Evolutionary conservation across 2,797 vertebrate species (phyloP).

Genomic region (Falco concolor): DNA sequence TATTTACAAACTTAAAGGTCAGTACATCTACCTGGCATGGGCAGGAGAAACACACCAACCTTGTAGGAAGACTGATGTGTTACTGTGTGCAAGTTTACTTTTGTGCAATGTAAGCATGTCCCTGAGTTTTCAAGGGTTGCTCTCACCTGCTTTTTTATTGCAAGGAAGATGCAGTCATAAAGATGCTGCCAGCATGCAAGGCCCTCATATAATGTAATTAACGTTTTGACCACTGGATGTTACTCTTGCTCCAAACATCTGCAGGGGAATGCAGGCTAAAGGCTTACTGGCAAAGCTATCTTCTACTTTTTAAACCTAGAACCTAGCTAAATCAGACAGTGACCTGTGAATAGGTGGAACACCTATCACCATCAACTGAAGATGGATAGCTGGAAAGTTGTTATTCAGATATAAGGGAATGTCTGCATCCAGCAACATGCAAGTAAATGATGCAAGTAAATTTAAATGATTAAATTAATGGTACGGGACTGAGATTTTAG

Average conservation of each 20-base stretch:
- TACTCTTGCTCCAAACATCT: slow-evolving; percentile 52
- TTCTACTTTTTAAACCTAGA: background rate
- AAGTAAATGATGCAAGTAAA: background rate
- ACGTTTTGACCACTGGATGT: slow-evolving; percentile 43
- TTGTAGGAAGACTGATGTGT: background rate
- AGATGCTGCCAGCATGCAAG: background rate
- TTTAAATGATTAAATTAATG: background rate
- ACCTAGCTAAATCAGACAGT: background rate
- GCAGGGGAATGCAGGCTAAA: background rate
- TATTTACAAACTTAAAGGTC: background rate
- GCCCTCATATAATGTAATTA: slow-evolving; percentile 15
- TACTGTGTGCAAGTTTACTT: background rate
- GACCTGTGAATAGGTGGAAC: background rate
- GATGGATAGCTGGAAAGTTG: background rate
- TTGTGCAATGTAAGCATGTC: rapidly evolving
- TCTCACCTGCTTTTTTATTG: background rate
- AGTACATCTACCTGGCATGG: background rate
- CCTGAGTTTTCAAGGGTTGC: background rate
- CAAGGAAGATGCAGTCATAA: background rate
- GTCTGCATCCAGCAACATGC: background rate
- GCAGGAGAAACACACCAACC: background rate
- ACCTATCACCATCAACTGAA: background rate
- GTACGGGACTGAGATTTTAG: background rate
- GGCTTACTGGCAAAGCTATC: background rate
- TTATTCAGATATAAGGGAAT: background rate